Evolutionary conservation across 2,113 vertebrate species (phyloP).

Genomic region (Anguilla rostrata): DNA sequence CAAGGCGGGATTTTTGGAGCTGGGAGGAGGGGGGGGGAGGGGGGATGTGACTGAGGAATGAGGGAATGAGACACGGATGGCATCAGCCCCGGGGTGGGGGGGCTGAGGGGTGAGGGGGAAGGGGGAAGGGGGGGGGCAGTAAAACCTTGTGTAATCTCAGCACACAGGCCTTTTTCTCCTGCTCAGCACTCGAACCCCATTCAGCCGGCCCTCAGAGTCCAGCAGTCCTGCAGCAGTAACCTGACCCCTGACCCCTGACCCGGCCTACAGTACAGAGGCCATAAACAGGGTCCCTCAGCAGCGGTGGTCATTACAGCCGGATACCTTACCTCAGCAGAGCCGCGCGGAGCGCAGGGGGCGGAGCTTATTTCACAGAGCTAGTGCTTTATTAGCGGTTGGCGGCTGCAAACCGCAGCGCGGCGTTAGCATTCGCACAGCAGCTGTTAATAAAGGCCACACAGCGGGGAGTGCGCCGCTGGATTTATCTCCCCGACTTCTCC

Average conservation of each 20-base stretch:
- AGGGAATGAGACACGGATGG: neutral
- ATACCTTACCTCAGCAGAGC: neutral
- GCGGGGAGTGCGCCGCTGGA: neutral
- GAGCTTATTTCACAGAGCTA: neutral
- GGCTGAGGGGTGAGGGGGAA: neutral
- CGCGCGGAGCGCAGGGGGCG: neutral
- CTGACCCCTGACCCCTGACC: neutral
- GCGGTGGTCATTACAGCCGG: neutral
- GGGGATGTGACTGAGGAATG: neutral
- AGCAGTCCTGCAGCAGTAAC: neutral
- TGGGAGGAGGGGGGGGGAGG: neutral
- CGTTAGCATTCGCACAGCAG: neutral
- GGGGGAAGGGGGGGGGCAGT: neutral
- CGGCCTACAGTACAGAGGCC: neutral
- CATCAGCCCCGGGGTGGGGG: neutral
- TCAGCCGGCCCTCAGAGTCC: neutral
- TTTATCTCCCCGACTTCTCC: neutral
- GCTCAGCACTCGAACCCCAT: neutral
- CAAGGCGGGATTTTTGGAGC: neutral
- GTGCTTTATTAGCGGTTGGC: neutral
- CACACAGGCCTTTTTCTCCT: neutral
- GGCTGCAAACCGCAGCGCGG: neutral
- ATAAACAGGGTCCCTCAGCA: neutral
- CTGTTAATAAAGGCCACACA: neutral
- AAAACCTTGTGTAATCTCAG: neutral